These are phyloP conservation scores for Lycopodina hypogea DNA, from an alignment of 37 sponge, comb jelly and placozoan genomes.

Conservation along the genomic window DNA sequence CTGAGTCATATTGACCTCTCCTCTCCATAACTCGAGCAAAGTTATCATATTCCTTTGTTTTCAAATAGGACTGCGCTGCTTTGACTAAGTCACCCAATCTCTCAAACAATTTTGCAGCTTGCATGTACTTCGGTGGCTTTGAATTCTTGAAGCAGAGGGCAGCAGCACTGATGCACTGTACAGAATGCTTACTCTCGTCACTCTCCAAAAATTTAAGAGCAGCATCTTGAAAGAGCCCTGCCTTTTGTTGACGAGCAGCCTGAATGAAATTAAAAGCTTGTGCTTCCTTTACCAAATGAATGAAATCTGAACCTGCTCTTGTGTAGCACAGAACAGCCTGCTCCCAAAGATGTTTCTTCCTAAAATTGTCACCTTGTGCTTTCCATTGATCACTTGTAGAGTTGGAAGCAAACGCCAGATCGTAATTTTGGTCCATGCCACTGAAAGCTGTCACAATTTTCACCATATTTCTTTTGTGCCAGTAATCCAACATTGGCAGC, in stretches of 20 bases:
- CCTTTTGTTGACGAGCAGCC: slow-evolving; percentile 22
- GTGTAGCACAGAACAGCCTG: slow-evolving; percentile 67
- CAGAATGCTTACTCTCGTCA: slow-evolving; percentile 27
- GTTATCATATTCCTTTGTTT: slow-evolving; percentile 34
- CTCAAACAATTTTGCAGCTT: slow-evolving; percentile 66
- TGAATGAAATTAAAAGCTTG: slow-evolving; percentile 32
- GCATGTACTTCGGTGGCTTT: slow-evolving; percentile 22
- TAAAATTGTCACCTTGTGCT: slow-evolving; percentile 74
- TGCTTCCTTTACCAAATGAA: slow-evolving; percentile 29
- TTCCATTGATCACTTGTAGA: slow-evolving; percentile 31
- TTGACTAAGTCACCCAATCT: slow-evolving; percentile 39
- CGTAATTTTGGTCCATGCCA: background rate
- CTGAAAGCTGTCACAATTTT: slow-evolving; percentile 31
- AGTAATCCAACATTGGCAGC: slow-evolving; percentile 67
- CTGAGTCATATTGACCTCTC: slow-evolving; percentile 13
- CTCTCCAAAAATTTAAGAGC: slow-evolving; percentile 48
- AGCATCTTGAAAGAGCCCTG: slow-evolving; percentile 37
- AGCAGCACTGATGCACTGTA: slow-evolving; percentile 42
- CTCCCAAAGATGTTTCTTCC: slow-evolving; percentile 52
- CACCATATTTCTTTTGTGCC: slow-evolving; percentile 45
- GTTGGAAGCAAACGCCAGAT: slow-evolving; percentile 42
- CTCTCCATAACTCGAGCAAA: slow-evolving; percentile 33
- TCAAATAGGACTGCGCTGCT: slow-evolving; percentile 44
- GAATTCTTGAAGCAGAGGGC: slow-evolving; percentile 58
- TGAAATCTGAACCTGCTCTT: slow-evolving; percentile 38